Conservation (phyloP, 2,113 vertebrate species). For the Brienomyrus longianalis region DNA sequence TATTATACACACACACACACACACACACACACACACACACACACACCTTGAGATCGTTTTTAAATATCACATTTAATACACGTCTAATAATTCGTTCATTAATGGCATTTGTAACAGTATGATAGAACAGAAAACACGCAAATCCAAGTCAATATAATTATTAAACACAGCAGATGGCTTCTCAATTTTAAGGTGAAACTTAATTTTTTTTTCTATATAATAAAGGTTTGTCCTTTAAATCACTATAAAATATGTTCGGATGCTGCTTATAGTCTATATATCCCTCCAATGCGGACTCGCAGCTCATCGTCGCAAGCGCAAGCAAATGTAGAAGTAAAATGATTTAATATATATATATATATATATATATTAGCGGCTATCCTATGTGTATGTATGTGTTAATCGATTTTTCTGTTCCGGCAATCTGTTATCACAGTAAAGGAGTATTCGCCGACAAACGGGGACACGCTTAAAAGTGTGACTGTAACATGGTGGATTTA, state of each 20-base stretch:
- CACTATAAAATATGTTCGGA: neutral
- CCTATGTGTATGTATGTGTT: neutral
- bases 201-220: neutral
- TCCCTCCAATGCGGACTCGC: neutral
- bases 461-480: neutral
- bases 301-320: neutral
- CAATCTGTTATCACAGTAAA: neutral
- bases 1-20: too few relatives aligned
- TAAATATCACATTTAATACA: neutral
- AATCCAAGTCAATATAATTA: neutral
- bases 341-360: neutral
- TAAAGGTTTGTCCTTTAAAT: neutral
- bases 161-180: neutral
- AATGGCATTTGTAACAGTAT: neutral
- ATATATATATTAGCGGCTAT: neutral
- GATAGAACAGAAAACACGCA: neutral
- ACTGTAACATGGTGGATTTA: neutral
- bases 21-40: too few relatives aligned
- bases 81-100: neutral
- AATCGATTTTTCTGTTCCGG: neutral
- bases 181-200: neutral
- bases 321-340: neutral
- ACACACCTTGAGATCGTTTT: neutral
- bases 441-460: neutral
- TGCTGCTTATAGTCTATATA: neutral